Percentiles rank a stretch among this genome's conserved stretches.
Evolutionary conservation across 1,140 invertebrate species (phyloP).

Genomic region (Liolophura sinensis): DNA sequence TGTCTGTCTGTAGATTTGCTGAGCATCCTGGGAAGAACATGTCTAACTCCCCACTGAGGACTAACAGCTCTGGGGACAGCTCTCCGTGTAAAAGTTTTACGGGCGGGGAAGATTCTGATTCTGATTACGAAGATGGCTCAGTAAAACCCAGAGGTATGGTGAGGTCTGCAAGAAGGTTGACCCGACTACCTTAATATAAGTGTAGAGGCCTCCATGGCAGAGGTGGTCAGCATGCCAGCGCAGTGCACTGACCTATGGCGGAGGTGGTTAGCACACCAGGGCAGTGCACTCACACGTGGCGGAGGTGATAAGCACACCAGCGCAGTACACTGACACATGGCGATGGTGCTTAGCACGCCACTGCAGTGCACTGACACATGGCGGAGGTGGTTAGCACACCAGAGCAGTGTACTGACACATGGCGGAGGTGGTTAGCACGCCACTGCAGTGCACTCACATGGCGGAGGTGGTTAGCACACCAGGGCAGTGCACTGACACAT

Average conservation of each 20-base stretch:
- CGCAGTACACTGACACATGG: no score
- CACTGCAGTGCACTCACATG: no score
- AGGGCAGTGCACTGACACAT: no score
- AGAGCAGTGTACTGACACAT: no score
- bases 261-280: neutral
- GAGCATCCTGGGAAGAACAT: constrained; percentile 8
- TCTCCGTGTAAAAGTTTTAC: constrained; percentile 40
- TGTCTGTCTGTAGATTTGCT: constrained; percentile 17
- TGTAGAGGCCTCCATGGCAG: neutral
- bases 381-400: no score
- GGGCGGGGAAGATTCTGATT: constrained; percentile 50
- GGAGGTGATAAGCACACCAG: neutral
- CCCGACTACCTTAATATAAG: neutral
- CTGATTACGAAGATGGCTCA: constrained; percentile 63
- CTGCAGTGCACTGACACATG: no score
- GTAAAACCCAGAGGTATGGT: constrained; percentile 57
- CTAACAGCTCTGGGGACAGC: constrained; percentile 22
- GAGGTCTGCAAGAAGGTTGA: neutral
- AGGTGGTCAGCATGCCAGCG: no score
- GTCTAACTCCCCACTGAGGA: neutral
- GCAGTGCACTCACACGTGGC: neutral
- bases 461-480: no score
- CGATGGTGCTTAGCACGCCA: no score
- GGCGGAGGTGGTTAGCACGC: no score
- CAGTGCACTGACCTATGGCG: no score